These are phyloP conservation scores for Cardiocondyla obscurior DNA, from an alignment of 1,140 invertebrate genomes.

Conservation along the genomic window DNA sequence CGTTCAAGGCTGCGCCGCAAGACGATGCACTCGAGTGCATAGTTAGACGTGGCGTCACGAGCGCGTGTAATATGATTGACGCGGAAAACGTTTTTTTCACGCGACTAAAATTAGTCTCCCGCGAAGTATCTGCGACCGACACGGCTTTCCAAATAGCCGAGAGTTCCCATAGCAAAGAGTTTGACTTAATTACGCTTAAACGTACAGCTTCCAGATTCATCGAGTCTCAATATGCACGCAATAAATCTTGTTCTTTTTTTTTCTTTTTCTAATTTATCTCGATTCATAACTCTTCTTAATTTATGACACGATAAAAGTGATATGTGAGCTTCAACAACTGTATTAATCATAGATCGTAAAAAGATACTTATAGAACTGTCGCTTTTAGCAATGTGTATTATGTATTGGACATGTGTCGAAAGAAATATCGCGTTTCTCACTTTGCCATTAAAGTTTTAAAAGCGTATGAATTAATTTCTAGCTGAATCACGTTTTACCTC, in stretches of 20 bases:
- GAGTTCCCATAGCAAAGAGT: too few relatives aligned
- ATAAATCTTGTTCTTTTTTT: neutral
- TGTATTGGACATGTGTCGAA: neutral
- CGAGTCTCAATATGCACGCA: neutral
- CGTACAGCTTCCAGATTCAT: neutral
- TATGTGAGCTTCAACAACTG: neutral
- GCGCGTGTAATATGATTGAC: conserved; percentile 27
- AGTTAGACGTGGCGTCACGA: conserved; percentile 39
- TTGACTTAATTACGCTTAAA: neutral
- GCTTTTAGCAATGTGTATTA: too few relatives aligned
- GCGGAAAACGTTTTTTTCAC: conserved; percentile 16
- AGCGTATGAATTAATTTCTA: conserved; percentile 13
- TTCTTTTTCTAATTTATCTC: neutral
- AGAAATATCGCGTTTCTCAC: neutral
- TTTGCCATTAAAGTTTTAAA: neutral
- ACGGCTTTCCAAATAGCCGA: neutral
- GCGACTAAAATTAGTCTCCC: conserved; percentile 5
- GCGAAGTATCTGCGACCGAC: neutral
- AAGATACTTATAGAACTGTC: neutral
- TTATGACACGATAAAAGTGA: neutral
- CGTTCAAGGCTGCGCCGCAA: conserved; percentile 52
- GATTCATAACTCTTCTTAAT: neutral
- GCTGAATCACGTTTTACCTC: neutral
- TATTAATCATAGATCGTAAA: neutral
- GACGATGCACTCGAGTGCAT: conserved; percentile 49